Evolutionary conservation across 2,113 vertebrate genomes (phyloP).

Genomic region (Ailuropoda melanoleuca): DNA sequence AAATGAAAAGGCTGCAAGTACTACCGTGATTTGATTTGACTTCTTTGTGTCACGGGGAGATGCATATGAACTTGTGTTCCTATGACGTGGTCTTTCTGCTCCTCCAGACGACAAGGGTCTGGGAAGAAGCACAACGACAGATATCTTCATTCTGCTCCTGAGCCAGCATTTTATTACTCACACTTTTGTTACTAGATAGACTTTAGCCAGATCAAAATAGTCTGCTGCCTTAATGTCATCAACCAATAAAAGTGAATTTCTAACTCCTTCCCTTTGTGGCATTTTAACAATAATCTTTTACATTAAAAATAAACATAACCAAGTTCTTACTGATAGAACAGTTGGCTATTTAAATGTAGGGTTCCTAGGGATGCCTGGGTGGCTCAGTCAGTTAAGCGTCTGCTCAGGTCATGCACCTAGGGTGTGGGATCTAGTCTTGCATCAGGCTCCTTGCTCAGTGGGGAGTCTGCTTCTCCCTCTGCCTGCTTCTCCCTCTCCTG

Average conservation of each 20-base stretch:
- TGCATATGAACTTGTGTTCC: not conserved
- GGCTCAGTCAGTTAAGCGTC: not conserved
- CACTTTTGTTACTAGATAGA: not conserved
- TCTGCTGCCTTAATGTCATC: not conserved
- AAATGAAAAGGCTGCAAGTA: not conserved
- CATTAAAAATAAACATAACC: not conserved
- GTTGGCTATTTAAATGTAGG: not conserved
- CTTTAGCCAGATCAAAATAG: not conserved
- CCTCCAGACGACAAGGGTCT: not conserved
- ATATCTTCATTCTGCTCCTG: not conserved
- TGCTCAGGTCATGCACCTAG: not conserved
- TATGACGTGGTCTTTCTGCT: not conserved
- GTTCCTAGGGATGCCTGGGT: not conserved
- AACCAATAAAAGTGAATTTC: not conserved
- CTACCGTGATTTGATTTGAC: not conserved
- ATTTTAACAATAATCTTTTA: not conserved
- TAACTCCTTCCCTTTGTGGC: not conserved
- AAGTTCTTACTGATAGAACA: not conserved
- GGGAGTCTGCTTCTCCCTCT: no score
- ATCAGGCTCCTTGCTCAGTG: not conserved
- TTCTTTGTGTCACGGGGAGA: not conserved
- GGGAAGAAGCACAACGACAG: not conserved
- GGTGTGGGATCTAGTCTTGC: not conserved
- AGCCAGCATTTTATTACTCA: not conserved
- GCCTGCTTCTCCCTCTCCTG: no score